These are phyloP conservation scores for Arctopsyche grandis DNA, from an alignment of 1,140 invertebrate genomes.

Conservation along the genomic window DNA sequence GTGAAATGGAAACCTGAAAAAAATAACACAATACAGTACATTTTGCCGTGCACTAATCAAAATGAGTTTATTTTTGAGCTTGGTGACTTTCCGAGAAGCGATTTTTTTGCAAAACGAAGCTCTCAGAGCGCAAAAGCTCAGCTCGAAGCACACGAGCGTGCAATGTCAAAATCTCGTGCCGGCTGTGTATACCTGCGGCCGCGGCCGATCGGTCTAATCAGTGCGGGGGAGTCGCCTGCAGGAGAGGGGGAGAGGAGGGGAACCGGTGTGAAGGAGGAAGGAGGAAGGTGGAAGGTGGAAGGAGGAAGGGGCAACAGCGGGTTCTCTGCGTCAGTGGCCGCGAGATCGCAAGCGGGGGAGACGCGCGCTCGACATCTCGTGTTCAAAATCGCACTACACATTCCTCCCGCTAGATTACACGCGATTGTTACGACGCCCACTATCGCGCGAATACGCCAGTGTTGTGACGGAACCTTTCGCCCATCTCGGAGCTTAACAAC, in stretches of 20 bases:
- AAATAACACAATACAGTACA: too few species aligned
- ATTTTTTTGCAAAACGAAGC: neutral
- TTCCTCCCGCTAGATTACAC: neutral
- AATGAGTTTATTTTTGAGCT: too few species aligned
- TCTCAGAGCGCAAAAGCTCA: neutral
- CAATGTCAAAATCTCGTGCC: constrained; percentile 41
- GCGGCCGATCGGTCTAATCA: neutral
- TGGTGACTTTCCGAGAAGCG: too few species aligned
- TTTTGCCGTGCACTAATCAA: too few species aligned
- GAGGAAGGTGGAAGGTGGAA: constrained; percentile 56
- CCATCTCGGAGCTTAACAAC: neutral
- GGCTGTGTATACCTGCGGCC: constrained; percentile 30
- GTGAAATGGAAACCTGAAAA: too few species aligned
- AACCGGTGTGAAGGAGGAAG: constrained; percentile 58
- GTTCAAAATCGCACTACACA: constrained; percentile 19
- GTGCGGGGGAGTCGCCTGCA: neutral
- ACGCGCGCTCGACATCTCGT: constrained; percentile 48
- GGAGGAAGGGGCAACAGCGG: constrained; percentile 59
- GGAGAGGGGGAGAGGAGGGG: constrained; percentile 60
- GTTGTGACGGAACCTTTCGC: neutral
- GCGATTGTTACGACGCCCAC: neutral
- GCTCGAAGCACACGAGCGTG: neutral
- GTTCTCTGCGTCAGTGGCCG: constrained; percentile 63
- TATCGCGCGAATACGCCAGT: neutral
- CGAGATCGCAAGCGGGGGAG: constrained; percentile 57